Evolutionary conservation across 1,140 invertebrate species (phyloP).

Genomic region (Amyelois transitella): DNA sequence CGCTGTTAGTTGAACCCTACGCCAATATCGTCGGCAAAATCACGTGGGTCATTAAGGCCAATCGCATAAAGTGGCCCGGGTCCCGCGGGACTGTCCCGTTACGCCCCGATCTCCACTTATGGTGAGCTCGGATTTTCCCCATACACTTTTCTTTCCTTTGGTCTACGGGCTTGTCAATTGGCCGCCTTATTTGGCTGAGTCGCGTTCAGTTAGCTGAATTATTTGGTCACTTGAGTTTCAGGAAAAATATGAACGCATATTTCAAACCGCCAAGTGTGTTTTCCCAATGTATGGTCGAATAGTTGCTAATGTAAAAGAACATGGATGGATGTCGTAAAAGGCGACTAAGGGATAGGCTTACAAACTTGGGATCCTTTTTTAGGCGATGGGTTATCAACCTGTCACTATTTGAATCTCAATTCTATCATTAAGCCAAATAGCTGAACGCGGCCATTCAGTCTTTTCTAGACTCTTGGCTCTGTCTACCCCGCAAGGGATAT

Average conservation of each 20-base stretch:
- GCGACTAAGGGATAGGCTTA: too few relatives aligned
- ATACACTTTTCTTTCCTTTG: not conserved
- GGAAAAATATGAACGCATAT: not conserved
- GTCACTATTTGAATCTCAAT: too few relatives aligned
- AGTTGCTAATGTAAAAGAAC: too few relatives aligned
- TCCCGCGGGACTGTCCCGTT: conserved; percentile 3
- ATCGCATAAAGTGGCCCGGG: conserved; percentile 2
- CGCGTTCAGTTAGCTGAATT: not conserved
- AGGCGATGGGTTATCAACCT: too few relatives aligned
- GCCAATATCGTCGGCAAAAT: not conserved
- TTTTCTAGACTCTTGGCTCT: too few relatives aligned
- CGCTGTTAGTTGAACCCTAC: not conserved
- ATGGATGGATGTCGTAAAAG: too few relatives aligned
- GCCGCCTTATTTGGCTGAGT: not conserved
- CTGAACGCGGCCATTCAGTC: too few relatives aligned
- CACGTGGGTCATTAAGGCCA: conserved; percentile 3
- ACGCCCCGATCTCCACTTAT: not conserved
- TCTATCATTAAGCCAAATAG: too few relatives aligned
- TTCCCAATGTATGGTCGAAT: too few relatives aligned
- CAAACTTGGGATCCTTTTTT: too few relatives aligned
- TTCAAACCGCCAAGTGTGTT: too few relatives aligned
- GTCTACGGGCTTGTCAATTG: not conserved
- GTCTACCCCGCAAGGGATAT: too few relatives aligned
- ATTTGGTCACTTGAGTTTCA: not conserved
- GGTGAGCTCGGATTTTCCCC: not conserved